These are phyloP conservation scores for Antechinus flavipes DNA, from an alignment of 2,113 vertebrate genomes.

Conservation along the genomic window DNA sequence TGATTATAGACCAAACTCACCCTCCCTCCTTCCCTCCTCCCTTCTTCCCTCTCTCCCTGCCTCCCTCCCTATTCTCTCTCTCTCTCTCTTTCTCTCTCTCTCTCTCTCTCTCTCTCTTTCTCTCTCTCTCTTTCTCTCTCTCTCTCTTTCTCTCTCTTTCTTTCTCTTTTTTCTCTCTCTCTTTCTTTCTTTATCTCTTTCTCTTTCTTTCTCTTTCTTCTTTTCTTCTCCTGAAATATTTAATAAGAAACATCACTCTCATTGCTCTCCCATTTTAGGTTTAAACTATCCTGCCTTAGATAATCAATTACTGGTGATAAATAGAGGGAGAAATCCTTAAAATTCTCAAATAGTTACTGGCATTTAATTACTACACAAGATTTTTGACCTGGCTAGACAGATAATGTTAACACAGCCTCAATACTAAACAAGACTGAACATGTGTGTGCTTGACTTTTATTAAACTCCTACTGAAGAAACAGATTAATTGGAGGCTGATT, in stretches of 20 bases:
- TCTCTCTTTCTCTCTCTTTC: neutral
- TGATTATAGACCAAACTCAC: constrained; percentile 82
- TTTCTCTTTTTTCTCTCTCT: neutral
- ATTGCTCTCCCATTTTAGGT: constrained; percentile 80
- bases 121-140: neutral
- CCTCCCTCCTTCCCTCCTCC: too few relatives aligned
- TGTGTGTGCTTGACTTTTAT: constrained; percentile 92
- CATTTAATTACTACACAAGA: constrained; percentile 86
- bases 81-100: neutral
- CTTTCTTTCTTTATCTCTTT: neutral
- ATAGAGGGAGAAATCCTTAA: constrained; percentile 79
- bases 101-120: neutral
- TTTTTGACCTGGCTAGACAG: constrained; percentile 90
- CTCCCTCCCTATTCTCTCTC: constrained; percentile 13
- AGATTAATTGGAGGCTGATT: constrained; percentile 95
- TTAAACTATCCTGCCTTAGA: constrained; percentile 79
- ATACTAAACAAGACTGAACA: constrained; percentile 89
- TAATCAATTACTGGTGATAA: constrained; percentile 85
- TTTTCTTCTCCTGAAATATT: constrained; percentile 71
- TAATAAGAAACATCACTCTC: constrained; percentile 83
- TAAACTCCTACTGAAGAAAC: constrained; percentile 95
- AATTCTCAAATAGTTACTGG: constrained; percentile 84
- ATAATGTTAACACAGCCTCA: constrained; percentile 87
- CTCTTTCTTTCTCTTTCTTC: neutral
- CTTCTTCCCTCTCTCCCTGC: too few relatives aligned